Base-by-base conservation (phyloP, 2,113 vertebrate species). In the Cyprinodon variegatus region DNA sequence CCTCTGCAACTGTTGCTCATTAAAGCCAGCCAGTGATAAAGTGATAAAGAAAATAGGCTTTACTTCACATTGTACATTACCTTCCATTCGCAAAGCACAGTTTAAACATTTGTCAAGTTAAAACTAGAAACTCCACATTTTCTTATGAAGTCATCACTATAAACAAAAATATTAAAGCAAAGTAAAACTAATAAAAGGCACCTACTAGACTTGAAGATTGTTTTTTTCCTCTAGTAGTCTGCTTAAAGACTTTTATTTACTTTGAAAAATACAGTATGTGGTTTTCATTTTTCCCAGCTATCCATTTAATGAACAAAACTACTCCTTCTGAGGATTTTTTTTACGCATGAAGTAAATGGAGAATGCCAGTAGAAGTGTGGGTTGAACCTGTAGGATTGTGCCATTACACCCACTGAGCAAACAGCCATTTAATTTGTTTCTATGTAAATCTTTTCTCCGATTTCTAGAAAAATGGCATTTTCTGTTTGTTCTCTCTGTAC, bases 201-300 rank as follows among this genome's bases (percentile, higher is more conserved):
- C 41, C 14, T 64, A 22, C 60, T 59, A 22, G 48, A 45, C 4
- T 40, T 17, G 1, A 66, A 22, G 39, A 45, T 17, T 57, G 17
- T 45, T 41, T 69, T 15, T 68, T 45, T 12, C 48, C 22, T 20
- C 29, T 59, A 43, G 14, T 70, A 50, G 62, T 62, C 43, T 45
- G 10, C n/a, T 72, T 65, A 22, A 50, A 11, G 69, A 79, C 82
- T 70, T 70, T 72, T 62, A 48, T 50, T 82, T 50, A 67, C 57
- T 82, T 73, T 83, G 50, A 86, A 65, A 46, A 82, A 29, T 67
- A 36, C 72, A 50, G 82, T 64, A 64, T 41, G 37, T 72, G 22
- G 57, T 77, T 91, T 90, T 78, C 13, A 82, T 79, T 89, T 87
- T 76, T 59, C 48, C 72, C 66, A 81, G 87, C 81, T 66, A 76